Conservation (phyloP, 2,888 invertebrate species). For the Apotomis turbidana region DNA sequence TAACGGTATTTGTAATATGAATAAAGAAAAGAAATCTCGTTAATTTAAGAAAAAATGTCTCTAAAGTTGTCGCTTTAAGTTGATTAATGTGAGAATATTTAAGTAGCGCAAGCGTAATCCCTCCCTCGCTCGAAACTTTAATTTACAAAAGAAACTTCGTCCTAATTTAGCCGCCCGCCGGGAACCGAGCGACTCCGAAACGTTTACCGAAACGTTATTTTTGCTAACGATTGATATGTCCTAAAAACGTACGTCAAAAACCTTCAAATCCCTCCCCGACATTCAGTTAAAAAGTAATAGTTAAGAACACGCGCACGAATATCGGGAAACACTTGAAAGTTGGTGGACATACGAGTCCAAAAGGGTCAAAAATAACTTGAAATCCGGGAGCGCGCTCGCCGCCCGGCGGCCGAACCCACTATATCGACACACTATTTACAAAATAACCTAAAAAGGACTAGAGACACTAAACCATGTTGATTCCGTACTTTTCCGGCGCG, state of each 20-base stretch:
- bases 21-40: conserved; percentile 24
- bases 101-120: conserved; percentile 30
- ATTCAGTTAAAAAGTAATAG: conserved; percentile 45
- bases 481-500: conserved; percentile 80
- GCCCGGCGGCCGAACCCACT: neutral
- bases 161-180: conserved; percentile 22
- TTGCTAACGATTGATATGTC: conserved; percentile 61
- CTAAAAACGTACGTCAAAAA: conserved; percentile 55
- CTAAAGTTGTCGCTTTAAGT: conserved; percentile 25
- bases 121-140: conserved; percentile 31
- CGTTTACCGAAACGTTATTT: conserved; percentile 19
- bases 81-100: conserved; percentile 18
- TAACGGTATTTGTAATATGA: conserved; percentile 19
- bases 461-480: conserved; percentile 81
- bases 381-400: conserved; percentile 2
- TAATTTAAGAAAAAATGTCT: conserved; percentile 25
- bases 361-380: conserved; percentile 17
- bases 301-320: conserved; percentile 41
- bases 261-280: conserved; percentile 49
- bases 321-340: conserved; percentile 47
- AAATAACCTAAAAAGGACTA: conserved; percentile 64
- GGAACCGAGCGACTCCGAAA: conserved; percentile 7
- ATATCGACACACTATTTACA: conserved; percentile 33
- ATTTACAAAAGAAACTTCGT: conserved; percentile 32
- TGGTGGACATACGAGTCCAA: conserved; percentile 48